A percentile compares a stretch with the other conserved stretches of the same genome.
phyloP scores from a whole-genome alignment of 2,797 vertebrate genomes.

The Paedocypris micromegethes region DNA sequence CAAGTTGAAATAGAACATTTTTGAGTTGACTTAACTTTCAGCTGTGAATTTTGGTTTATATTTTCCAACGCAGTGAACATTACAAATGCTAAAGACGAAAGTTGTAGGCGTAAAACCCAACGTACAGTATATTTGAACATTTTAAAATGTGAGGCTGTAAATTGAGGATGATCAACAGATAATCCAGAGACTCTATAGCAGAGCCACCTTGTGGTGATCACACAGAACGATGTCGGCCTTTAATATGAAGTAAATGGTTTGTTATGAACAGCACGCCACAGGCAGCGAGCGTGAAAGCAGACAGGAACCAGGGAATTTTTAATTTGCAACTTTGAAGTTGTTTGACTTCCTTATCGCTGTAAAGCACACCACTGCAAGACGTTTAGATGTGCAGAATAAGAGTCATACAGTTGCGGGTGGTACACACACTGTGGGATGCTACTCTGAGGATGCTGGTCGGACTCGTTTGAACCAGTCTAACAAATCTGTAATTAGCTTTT shows the following conservation, averaged over 20 bases:
- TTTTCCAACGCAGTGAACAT: too few relatives aligned
- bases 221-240: background rate
- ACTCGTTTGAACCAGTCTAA: too few relatives aligned
- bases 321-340: conserved; percentile 24
- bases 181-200: conserved; percentile 13
- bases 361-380: conserved; percentile 6
- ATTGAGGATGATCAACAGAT: conserved; percentile 1
- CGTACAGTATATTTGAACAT: background rate
- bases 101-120: background rate
- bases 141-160: conserved; percentile 1
- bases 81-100: too few relatives aligned
- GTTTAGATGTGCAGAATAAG: conserved; percentile 14
- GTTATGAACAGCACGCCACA: background rate
- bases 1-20: too few relatives aligned
- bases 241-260: background rate
- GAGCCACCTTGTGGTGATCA: conserved; percentile 56
- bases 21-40: too few relatives aligned
- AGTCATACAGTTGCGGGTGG: conserved; percentile 13
- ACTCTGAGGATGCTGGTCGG: too few relatives aligned
- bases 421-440: too few relatives aligned
- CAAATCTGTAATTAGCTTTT: conserved; percentile 33
- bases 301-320: background rate
- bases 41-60: too few relatives aligned
- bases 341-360: conserved; percentile 5
- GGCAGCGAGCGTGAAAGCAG: conserved; percentile 1